Percentiles rank a stretch among this genome's conserved stretches.
These are phyloP conservation scores for Syrmaticus mikado DNA, from an alignment of 2,113 vertebrate species.

Conservation along the genomic window DNA sequence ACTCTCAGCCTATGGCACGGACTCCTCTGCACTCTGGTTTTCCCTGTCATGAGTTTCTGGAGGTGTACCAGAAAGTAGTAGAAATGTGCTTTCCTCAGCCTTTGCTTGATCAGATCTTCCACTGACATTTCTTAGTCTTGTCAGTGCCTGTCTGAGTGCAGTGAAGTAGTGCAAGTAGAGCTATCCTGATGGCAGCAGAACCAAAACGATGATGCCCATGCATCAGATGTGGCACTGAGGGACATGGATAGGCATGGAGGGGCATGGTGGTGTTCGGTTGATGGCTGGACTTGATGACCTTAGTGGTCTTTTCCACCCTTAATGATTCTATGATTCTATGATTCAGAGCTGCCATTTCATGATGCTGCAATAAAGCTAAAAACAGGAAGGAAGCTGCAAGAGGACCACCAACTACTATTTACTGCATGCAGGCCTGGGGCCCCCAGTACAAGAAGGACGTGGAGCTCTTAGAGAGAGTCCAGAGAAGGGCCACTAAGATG, in stretches of 20 bases:
- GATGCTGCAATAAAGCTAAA: background rate
- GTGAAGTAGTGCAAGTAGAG: background rate
- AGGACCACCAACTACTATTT: background rate
- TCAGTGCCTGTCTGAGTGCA: background rate
- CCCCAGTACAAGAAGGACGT: too few relatives aligned
- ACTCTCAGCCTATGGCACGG: accelerated
- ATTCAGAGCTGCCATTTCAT: background rate
- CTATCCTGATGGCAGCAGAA: background rate
- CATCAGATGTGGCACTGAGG: too few relatives aligned
- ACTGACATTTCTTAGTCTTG: background rate
- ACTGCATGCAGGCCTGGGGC: too few relatives aligned
- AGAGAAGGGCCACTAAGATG: too few relatives aligned
- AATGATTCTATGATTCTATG: too few relatives aligned
- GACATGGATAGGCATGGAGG: too few relatives aligned
- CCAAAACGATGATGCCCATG: background rate
- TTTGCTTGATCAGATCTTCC: background rate
- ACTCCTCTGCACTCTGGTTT: background rate
- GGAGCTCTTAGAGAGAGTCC: too few relatives aligned
- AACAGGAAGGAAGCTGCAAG: background rate
- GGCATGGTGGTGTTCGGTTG: too few relatives aligned
- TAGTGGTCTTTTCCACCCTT: too few relatives aligned
- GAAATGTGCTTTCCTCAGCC: background rate
- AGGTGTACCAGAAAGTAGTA: background rate
- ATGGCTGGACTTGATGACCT: too few relatives aligned
- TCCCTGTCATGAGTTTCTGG: background rate